Evolutionary conservation across 1,140 invertebrate genomes (phyloP), one percentile per base, ranked within the genome.

Genomic region (Eupristina koningsbergeri): DNA sequence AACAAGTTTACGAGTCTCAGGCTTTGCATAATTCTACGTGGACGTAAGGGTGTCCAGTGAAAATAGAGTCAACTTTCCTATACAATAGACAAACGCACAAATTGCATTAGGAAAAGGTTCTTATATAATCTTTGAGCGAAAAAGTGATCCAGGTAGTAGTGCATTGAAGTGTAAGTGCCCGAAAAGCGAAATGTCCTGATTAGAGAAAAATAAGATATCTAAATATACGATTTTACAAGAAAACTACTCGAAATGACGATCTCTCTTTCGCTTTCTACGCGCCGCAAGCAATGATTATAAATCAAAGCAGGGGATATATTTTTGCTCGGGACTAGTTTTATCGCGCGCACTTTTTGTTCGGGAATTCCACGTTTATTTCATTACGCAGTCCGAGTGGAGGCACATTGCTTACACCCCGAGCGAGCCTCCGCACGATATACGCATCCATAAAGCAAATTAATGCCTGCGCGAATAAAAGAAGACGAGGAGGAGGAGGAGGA

Each of bases 361-460:
- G n/a, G 67, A 76, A 75, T 82, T 45, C 36, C 80, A 64, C 26
- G 36, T 76, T 67, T 82, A 47, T 82, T 82, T 76, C 73, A 82
- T 74, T 82, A 81, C 47, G 80, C 31, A 39, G 3, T 11, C 22
- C 17, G n/a, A 31, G 73, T 58, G 34, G 45, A 61, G 58, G 69
- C 86, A 81, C 80, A 86, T 77, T 80, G 53, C 53, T 34, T 58
- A 63, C 58, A 36, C 58, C 58, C 31, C 64, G 76, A 26, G 39
- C 36, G 19, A 1, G 7, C 31, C 15, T 2, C 1, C 1, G 0
- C 29, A 0, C 3, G 36, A 47, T 31, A 45, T 63, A 75, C 58
- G 58, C 71, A 82, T 82, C 71, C 80, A 82, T 82, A 82, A 82
- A 76, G n/a, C 61, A 82, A 82, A 82, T 82, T 82, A 82, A 82